Percentiles rank a stretch among this genome's conserved stretches.
These are phyloP conservation scores for Trichopoda pennipes DNA, from an alignment of 2,888 invertebrate species.

Conservation along the genomic window DNA sequence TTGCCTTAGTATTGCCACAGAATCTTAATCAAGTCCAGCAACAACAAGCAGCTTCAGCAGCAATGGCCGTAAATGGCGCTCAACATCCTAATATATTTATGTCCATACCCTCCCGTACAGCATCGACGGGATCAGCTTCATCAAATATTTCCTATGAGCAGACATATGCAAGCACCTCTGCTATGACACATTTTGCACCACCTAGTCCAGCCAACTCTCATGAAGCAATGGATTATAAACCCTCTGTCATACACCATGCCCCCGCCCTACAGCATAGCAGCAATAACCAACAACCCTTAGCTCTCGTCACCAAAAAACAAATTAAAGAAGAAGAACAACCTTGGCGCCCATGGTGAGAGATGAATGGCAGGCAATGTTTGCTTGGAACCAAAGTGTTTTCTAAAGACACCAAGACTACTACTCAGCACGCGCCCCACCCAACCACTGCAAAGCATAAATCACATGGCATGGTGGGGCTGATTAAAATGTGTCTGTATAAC, in stretches of 20 bases:
- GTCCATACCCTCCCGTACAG: slow-evolving; percentile 88
- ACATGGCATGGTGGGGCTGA: slow-evolving; percentile 19
- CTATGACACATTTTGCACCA: slow-evolving; percentile 82
- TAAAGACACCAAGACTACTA: slow-evolving; percentile 34
- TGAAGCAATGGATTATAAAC: slow-evolving; percentile 81
- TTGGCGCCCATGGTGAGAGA: slow-evolving; percentile 89
- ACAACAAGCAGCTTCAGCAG: slow-evolving; percentile 81
- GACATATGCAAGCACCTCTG: slow-evolving; percentile 79
- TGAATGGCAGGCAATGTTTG: slow-evolving; percentile 23
- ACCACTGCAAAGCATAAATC: slow-evolving; percentile 11
- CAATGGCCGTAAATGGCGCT: background rate
- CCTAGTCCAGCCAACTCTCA: slow-evolving; percentile 82
- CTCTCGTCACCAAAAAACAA: slow-evolving; percentile 87
- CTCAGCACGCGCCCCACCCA: slow-evolving; percentile 22
- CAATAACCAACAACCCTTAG: slow-evolving; percentile 82
- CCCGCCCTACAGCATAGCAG: slow-evolving; percentile 74
- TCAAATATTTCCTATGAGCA: slow-evolving; percentile 82
- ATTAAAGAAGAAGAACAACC: slow-evolving; percentile 86
- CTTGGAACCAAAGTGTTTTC: slow-evolving; percentile 58
- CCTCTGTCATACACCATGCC: slow-evolving; percentile 82
- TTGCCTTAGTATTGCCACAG: slow-evolving; percentile 89
- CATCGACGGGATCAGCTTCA: slow-evolving; percentile 87
- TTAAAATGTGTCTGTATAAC: slow-evolving; percentile 1
- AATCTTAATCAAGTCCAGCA: slow-evolving; percentile 81
- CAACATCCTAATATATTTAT: slow-evolving; percentile 85